phyloP scores from a whole-genome alignment of 1,140 invertebrate genomes.

The Conopomorpha cramerella region DNA sequence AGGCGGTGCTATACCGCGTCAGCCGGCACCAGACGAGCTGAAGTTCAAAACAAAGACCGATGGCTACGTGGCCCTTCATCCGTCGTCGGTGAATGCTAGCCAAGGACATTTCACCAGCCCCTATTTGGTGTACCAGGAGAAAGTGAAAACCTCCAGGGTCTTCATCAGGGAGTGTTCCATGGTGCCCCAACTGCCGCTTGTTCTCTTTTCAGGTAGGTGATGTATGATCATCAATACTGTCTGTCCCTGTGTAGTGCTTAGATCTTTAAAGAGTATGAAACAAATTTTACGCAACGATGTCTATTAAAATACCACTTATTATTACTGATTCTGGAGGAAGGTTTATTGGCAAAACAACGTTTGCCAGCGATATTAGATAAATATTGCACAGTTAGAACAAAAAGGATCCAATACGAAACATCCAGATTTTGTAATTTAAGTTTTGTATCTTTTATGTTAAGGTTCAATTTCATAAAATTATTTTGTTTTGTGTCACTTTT shows the following conservation, averaged over 20 bases:
- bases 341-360: too few species aligned
- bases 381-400: too few species aligned
- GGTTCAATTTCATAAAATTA: too few species aligned
- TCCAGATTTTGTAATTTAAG: too few species aligned
- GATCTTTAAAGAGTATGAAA: slow-evolving; percentile 2
- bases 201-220: slow-evolving; percentile 75
- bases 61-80: slow-evolving; percentile 76
- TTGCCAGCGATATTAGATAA: too few species aligned
- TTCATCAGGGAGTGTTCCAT: slow-evolving; percentile 82
- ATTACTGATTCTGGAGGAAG: too few species aligned
- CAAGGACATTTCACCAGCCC: slow-evolving; percentile 70
- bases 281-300: neutral
- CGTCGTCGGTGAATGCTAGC: slow-evolving; percentile 76
- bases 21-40: slow-evolving; percentile 71
- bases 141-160: slow-evolving; percentile 79
- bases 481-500: too few species aligned
- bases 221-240: slow-evolving; percentile 4
- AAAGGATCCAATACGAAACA: too few species aligned
- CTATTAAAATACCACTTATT: too few species aligned
- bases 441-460: too few species aligned
- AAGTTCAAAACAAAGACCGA: slow-evolving; percentile 78
- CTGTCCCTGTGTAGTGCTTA: too few species aligned
- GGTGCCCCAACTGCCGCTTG: slow-evolving; percentile 76
- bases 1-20: slow-evolving; percentile 72
- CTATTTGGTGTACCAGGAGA: slow-evolving; percentile 83